Conservation (phyloP, 1,140 invertebrate species). For the Dreissena rostriformis region DNA sequence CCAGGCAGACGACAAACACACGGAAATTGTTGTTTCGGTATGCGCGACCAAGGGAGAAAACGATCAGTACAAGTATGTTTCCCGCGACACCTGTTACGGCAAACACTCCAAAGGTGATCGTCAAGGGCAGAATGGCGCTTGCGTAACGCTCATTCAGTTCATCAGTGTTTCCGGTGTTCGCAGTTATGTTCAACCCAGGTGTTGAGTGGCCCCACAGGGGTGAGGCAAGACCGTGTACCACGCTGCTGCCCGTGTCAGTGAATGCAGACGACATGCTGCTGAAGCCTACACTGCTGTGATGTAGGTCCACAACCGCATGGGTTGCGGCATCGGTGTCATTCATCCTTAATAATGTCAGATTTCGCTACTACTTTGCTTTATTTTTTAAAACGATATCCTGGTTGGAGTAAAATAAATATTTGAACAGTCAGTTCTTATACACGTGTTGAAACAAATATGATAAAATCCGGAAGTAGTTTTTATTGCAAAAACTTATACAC, state of each 20-base stretch:
- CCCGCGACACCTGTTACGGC: conserved; percentile 44
- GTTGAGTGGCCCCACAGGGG: not conserved
- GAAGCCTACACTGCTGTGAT: not conserved
- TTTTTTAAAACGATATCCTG: no score
- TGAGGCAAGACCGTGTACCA: not conserved
- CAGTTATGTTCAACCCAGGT: not conserved
- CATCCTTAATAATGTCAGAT: no score
- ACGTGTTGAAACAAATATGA: no score
- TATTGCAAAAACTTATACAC: no score
- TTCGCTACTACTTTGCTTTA: no score
- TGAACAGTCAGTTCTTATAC: no score
- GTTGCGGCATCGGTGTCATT: not conserved
- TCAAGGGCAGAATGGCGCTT: conserved; percentile 22
- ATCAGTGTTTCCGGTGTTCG: conserved; percentile 17
- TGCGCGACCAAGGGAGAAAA: conserved; percentile 31
- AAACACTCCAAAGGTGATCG: conserved; percentile 21
- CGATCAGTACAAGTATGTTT: conserved; percentile 44
- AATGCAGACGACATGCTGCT: not conserved
- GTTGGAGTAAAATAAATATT: no score
- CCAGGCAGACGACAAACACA: conserved; percentile 44
- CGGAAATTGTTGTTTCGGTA: conserved; percentile 44
- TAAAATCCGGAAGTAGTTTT: no score
- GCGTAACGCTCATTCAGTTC: conserved; percentile 44
- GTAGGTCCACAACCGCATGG: not conserved
- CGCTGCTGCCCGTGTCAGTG: not conserved